Conservation (phyloP, 1,140 invertebrate species). For the Helicoverpa zea region DNA sequence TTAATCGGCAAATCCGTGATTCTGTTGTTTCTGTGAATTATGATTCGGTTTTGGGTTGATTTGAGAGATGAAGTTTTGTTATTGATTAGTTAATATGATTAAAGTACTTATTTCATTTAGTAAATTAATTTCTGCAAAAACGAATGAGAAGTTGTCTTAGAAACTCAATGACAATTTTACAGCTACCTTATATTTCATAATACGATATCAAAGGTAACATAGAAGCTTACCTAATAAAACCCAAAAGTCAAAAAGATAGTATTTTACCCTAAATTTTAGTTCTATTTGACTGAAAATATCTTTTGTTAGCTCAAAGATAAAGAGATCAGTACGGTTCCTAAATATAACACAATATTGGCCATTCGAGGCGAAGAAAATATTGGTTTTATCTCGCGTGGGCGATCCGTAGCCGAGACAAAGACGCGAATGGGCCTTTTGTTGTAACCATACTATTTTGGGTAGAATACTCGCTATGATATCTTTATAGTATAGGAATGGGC, state of each 20-base stretch:
- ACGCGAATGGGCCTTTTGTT: constrained; percentile 5
- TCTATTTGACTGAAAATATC: not conserved
- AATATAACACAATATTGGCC: constrained; percentile 42
- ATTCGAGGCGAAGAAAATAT: constrained; percentile 34
- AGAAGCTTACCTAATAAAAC: too few species aligned
- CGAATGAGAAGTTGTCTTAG: too few species aligned
- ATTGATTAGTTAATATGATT: too few species aligned
- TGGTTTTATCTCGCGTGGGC: constrained; percentile 19
- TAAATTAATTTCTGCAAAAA: too few species aligned
- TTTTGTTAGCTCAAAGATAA: constrained; percentile 28
- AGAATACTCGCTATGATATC: constrained; percentile 10
- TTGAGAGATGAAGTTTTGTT: not conserved
- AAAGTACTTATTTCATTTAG: too few species aligned
- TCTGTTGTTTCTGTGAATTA: not conserved
- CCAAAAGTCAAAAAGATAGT: not conserved
- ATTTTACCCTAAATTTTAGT: not conserved
- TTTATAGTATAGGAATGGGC: not conserved
- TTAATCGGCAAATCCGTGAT: constrained; percentile 7
- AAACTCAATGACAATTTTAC: too few species aligned
- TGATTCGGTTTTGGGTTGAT: not conserved
- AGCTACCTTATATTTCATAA: too few species aligned
- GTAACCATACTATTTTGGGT: constrained; percentile 1
- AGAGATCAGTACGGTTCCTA: constrained; percentile 29
- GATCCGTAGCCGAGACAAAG: constrained; percentile 13
- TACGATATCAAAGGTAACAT: too few species aligned